Conservation (phyloP, 2,797 vertebrate genomes). For the Malurus splendens region DNA sequence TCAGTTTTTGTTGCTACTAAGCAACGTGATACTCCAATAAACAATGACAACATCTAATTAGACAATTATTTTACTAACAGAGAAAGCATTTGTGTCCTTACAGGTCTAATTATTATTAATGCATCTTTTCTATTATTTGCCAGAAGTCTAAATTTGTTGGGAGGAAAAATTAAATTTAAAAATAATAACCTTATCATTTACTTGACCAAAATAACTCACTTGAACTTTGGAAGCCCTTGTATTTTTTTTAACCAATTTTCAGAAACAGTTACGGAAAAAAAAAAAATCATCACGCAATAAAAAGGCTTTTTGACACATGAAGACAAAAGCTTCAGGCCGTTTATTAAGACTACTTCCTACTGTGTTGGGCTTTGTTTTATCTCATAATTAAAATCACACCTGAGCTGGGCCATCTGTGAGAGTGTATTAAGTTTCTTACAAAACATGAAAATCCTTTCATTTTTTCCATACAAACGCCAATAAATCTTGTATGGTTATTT, state of each 20-base stretch:
- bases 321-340: constrained; percentile 69
- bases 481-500: constrained; percentile 17
- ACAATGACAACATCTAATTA: not conserved
- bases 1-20: not conserved
- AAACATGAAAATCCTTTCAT: constrained; percentile 54
- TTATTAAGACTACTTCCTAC: constrained; percentile 74
- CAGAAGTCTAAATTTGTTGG: not conserved
- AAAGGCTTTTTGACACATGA: constrained; percentile 60
- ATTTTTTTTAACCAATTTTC: constrained; percentile 35
- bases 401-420: constrained; percentile 74
- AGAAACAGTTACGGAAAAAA: constrained; percentile 28
- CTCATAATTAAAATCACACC: constrained; percentile 78
- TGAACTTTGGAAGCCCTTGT: constrained; percentile 8
- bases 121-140: not conserved
- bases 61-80: not conserved
- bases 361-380: constrained; percentile 66
- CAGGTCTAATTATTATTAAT: not conserved
- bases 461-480: constrained; percentile 42
- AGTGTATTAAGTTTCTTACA: constrained; percentile 60
- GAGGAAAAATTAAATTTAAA: not conserved
- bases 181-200: not conserved
- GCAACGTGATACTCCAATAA: not conserved
- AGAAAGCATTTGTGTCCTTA: not conserved
- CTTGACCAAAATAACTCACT: not conserved
- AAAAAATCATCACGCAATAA: constrained; percentile 45